Evolutionary conservation across 2,888 invertebrate genomes (phyloP), one percentile per base, ranked within the genome.

Genomic region (Gymnocheta viridis): DNA sequence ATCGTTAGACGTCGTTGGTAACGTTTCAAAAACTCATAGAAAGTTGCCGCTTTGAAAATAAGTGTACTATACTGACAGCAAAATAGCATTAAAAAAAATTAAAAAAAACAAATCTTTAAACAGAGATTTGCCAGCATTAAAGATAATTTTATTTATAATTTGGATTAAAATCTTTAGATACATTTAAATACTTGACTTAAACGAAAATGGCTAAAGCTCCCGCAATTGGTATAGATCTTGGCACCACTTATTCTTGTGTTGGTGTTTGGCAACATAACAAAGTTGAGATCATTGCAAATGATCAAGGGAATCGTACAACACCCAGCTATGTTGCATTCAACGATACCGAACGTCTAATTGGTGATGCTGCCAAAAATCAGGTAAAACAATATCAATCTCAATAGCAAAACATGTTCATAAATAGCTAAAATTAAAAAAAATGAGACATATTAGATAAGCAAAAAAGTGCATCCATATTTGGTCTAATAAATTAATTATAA

Each of bases 321-420:
- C 97, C 97, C 60, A 96, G 96, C 86, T 97, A 96, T 92, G 97
- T 97, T 66, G 96, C 96, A 5, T 97, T 97, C 91, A 96, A 96
- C 27, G 96, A 97, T 87, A 95, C 94, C 4, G 97, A 97, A 91
- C 93, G 97, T 64, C 93, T 97, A 44, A 96, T 97, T 87, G 97
- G 97, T 51, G 97, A 97, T 92, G 96, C 96, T 19, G 97, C 97
- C 41, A 97, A 96, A 92, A 96, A 96, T 91, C 97, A 97, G 92
- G 96, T 95, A 87, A 88, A 86, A 41, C 41, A 12, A 66, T 41
- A 58, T 35, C 44, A 62, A 74, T 62, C 35, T 54, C 17, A 38
- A 3, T 19, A 17, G 22, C 64, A n/a, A 54, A 64, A 64, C 19
- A 32, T 4, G 44, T 58, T 32, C n/a, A 58, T 10, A 41, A 54